Evolutionary conservation across 2,797 vertebrate genomes (phyloP).

Genomic region (Cossypha niveicapilla): DNA sequence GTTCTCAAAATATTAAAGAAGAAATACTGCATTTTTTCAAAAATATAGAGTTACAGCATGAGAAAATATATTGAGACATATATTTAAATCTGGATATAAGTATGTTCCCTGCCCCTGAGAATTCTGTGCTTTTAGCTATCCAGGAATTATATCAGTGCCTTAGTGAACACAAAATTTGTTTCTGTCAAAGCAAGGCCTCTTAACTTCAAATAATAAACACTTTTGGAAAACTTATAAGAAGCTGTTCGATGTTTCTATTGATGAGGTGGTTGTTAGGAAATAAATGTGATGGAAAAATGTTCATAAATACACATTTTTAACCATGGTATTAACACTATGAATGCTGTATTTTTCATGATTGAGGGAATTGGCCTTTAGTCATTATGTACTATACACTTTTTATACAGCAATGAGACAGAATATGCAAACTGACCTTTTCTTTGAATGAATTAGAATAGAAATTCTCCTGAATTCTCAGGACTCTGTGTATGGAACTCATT

Average conservation of each 20-base stretch:
- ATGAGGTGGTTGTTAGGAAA: not conserved
- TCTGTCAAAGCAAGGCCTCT: not conserved
- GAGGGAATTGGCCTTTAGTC: constrained; percentile 25
- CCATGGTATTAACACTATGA: not conserved
- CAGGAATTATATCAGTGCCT: not conserved
- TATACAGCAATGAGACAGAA: not conserved
- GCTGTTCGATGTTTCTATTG: not conserved
- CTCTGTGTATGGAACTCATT: not conserved
- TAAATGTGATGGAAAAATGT: not conserved
- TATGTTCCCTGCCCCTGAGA: not conserved
- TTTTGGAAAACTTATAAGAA: not conserved
- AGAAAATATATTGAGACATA: not conserved
- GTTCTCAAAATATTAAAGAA: not conserved
- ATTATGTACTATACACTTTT: not conserved
- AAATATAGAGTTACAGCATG: not conserved
- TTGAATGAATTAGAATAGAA: not conserved
- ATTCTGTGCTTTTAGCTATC: not conserved
- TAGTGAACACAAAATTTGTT: not conserved
- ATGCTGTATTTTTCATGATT: not conserved
- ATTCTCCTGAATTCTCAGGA: not conserved
- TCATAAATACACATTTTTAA: not conserved
- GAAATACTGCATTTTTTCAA: not conserved
- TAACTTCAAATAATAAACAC: not conserved
- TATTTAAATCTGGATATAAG: not conserved
- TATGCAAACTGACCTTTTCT: constrained; percentile 39